Evolutionary conservation across 2,113 vertebrate species (phyloP).

Genomic region (Seriola aureovittata): DNA sequence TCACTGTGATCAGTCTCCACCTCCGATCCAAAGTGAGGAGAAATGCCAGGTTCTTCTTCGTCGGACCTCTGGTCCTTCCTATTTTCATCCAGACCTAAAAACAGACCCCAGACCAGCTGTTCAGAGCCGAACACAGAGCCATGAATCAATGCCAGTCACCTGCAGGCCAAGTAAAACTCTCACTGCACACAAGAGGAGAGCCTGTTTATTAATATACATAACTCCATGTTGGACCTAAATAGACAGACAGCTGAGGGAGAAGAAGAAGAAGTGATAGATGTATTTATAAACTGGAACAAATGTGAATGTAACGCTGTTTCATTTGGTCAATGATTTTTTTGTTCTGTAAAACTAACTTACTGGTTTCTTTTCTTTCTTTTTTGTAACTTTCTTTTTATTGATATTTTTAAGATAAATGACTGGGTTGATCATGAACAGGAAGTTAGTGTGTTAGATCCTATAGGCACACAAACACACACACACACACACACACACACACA

Average conservation of each 20-base stretch:
- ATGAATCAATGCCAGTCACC: conserved; percentile 25
- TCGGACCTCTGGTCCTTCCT: conserved; percentile 3
- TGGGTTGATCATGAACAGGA: too few relatives aligned
- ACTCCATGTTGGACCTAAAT: conserved; percentile 14
- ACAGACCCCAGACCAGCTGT: conserved; percentile 72
- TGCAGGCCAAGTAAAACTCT: conserved; percentile 34
- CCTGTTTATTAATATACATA: conserved; percentile 55
- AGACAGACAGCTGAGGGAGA: conserved; percentile 52
- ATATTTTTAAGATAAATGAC: background rate
- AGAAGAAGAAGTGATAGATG: background rate
- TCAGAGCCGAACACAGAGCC: conserved; percentile 32
- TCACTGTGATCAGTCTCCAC: accelerated
- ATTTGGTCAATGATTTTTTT: too few relatives aligned
- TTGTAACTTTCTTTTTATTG: background rate
- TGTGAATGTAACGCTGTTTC: background rate
- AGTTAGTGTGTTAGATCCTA: too few relatives aligned
- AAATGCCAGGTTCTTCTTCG: background rate
- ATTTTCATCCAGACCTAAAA: conserved; percentile 74
- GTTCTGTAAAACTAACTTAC: too few relatives aligned
- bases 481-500: too few relatives aligned
- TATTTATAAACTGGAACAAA: conserved; percentile 53
- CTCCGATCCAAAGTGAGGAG: background rate
- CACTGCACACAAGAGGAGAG: conserved; percentile 31
- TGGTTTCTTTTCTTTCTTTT: too few relatives aligned
- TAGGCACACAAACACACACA: too few relatives aligned